Conservation (phyloP, 2,113 vertebrate species). For the Cynopterus brachyotis region DNA sequence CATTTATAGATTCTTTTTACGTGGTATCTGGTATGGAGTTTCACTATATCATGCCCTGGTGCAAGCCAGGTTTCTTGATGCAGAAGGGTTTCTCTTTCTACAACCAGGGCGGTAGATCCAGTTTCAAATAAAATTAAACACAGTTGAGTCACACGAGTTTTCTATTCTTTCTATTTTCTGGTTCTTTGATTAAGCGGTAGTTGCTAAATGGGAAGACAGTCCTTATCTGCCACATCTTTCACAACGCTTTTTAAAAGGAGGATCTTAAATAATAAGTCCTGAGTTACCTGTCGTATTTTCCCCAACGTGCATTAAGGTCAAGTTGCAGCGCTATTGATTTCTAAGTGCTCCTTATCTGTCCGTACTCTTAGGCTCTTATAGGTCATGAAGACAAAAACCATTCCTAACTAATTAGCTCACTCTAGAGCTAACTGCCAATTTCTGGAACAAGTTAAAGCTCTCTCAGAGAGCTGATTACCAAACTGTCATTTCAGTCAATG, state of each 20-base stretch:
- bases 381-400: not conserved
- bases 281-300: not conserved
- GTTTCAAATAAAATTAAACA: not conserved
- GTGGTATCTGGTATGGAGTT: not conserved
- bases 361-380: slow-evolving; percentile 20
- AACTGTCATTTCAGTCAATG: not conserved
- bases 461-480: not conserved
- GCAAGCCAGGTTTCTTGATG: not conserved
- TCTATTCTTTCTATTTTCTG: not conserved
- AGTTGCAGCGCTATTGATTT: not conserved
- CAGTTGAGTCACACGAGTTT: not conserved
- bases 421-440: not conserved
- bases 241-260: not conserved
- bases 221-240: not conserved
- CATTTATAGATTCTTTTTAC: not conserved
- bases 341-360: not conserved
- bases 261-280: not conserved
- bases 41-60: not conserved
- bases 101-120: not conserved
- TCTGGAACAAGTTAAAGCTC: not conserved
- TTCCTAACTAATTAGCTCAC: slow-evolving; percentile 24
- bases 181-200: not conserved
- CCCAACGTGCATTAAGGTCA: not conserved
- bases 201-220: not conserved
- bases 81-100: not conserved